Evolutionary conservation across 2,888 invertebrate genomes (phyloP), one percentile per base, ranked within the genome.

Genomic region (Cerceris ruficornis): DNA sequence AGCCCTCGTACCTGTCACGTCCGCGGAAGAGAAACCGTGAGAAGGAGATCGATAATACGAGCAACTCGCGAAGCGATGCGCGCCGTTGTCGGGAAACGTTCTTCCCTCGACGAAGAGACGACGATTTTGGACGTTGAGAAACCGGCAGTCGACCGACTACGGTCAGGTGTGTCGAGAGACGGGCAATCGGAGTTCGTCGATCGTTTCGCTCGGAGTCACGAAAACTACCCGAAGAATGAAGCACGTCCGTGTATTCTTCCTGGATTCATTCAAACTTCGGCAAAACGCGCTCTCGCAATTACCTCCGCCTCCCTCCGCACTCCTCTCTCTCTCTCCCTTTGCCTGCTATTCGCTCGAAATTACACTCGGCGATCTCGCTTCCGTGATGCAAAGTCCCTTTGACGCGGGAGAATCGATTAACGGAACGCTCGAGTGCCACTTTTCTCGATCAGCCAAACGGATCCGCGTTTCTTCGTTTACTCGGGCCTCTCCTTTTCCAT

Each of bases 31-130:
- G 90, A 89, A 89, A 90, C 89, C 90, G 90, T 90, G 90, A 90
- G 90, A 90, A 90, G 88, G 84, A 84, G 89, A 90, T 88, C 90
- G 88, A 89, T 90, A 85, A 86, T 83, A 78, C 80, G 81, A 83
- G 81, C 58, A 77, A 73, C 70, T 58, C 61, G 72, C 49, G 70
- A 50, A 58, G 70, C 68, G 77, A 65, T 28, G 57, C 59, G 55
- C 54, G 75, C 42, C 60, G 42, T 9, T 9, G 17, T 17, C 28
- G 75, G 15, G n/a, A 59, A 69, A 75, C 68, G 17, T 55, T 11
- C 57, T 5, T 50, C 50, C 15, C 50, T 14, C 65, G 15, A 42
- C n/a, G 49, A 69, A 55, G 46, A 46, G 6, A 41, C 68, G 49
- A 75, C 8, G 14, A 58, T 62, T 49, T 68, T 46, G n/a, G 43